A percentile compares a stretch with the other conserved stretches of the same genome.
These are phyloP conservation scores for Carposina sasakii DNA, from an alignment of 1,140 invertebrate genomes.

Conservation along the genomic window DNA sequence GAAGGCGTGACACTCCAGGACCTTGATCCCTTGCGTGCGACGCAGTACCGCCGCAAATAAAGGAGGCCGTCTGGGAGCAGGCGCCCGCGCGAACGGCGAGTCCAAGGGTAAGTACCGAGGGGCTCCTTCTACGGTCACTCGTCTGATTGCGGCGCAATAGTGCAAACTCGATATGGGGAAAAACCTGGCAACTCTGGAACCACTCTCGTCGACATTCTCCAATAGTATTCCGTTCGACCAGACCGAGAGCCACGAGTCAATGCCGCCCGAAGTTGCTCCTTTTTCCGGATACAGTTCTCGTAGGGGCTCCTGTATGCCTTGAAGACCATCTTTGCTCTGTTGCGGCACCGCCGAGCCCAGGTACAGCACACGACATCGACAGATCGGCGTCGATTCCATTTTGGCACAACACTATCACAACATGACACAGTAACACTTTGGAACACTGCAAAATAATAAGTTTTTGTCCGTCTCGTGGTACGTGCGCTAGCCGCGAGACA, in stretches of 20 bases:
- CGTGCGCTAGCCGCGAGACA: constrained; percentile 54
- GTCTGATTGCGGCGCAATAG: constrained; percentile 97
- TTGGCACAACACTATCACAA: constrained; percentile 64
- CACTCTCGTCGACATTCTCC: constrained; percentile 97
- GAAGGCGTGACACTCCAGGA: constrained; percentile 99
- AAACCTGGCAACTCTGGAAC: constrained; percentile 95
- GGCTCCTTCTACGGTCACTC: constrained; percentile 79
- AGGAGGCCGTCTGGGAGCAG: constrained; percentile 91
- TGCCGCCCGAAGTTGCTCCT: constrained; percentile 89
- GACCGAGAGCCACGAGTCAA: constrained; percentile 97
- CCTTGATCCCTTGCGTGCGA: constrained; percentile 97
- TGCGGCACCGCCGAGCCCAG: constrained; percentile 97
- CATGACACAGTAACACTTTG: constrained; percentile 58
- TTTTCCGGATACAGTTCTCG: constrained; percentile 96
- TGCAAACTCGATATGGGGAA: constrained; percentile 97
- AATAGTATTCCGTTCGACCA: constrained; percentile 97
- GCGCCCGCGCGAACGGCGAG: constrained; percentile 93
- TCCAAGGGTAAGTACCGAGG: constrained; percentile 96
- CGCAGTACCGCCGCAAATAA: constrained; percentile 97
- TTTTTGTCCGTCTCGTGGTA: constrained; percentile 26
- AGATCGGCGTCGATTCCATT: constrained; percentile 90
- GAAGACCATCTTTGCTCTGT: constrained; percentile 96
- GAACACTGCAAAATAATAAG: constrained; percentile 39
- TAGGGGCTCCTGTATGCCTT: constrained; percentile 98
- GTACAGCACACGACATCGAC: constrained; percentile 97